Percentiles rank a stretch among this genome's conserved stretches.
phyloP scores from a whole-genome alignment of 2,797 vertebrate species.

The Scomberomorus guttatus region DNA sequence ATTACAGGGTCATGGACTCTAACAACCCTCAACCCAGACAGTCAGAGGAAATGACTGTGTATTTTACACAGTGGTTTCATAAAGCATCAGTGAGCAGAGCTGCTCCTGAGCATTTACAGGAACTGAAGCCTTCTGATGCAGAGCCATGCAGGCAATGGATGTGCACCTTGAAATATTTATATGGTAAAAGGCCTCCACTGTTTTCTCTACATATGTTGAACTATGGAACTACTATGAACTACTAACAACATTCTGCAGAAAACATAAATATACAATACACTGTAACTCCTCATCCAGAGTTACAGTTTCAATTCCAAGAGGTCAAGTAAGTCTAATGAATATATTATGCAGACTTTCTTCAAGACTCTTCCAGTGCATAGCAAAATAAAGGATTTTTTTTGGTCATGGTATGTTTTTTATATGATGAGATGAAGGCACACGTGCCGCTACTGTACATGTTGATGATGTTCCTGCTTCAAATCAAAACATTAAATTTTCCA shows the following conservation, averaged over 20 bases:
- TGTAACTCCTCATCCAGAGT: neutral
- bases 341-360: neutral
- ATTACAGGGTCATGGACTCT: slow-evolving; percentile 72
- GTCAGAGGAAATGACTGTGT: slow-evolving; percentile 69
- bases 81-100: slow-evolving; percentile 62
- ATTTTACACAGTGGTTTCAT: slow-evolving; percentile 62
- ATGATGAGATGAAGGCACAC: neutral
- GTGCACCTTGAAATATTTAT: slow-evolving; percentile 47
- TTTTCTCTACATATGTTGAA: slow-evolving; percentile 3
- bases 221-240: too few relatives aligned
- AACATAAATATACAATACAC: slow-evolving; percentile 4
- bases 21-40: slow-evolving; percentile 62
- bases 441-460: neutral
- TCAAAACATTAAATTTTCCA: neutral
- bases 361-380: neutral
- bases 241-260: slow-evolving; percentile 19
- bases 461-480: neutral
- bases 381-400: neutral
- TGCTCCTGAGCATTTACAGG: slow-evolving; percentile 39
- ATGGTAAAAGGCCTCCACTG: slow-evolving; percentile 3
- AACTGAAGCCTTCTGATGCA: slow-evolving; percentile 50
- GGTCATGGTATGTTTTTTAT: neutral
- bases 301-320: neutral
- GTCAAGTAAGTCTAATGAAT: neutral
- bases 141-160: slow-evolving; percentile 24